Percentiles rank a stretch among this genome's conserved stretches.
Evolutionary conservation across 2,888 invertebrate genomes (phyloP).

Genomic region (Diarsia mendica): DNA sequence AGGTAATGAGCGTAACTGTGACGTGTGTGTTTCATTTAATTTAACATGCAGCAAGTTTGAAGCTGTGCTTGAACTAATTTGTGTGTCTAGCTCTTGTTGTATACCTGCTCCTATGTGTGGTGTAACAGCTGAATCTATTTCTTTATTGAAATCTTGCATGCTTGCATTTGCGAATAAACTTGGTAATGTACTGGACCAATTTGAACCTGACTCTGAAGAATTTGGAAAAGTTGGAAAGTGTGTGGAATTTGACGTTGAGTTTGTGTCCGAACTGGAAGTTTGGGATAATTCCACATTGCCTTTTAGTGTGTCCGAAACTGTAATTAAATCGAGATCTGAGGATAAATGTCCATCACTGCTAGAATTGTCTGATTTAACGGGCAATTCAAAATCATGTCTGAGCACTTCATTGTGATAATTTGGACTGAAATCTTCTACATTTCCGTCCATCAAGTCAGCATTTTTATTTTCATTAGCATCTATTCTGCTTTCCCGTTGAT

Average conservation of each 20-base stretch:
- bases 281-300: neutral
- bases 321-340: neutral
- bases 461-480: conserved; percentile 18
- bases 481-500: neutral
- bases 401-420: neutral
- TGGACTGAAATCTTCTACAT: neutral
- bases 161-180: neutral
- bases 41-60: conserved; percentile 7
- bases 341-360: neutral
- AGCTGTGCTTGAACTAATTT: conserved; percentile 6
- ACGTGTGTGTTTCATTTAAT: neutral
- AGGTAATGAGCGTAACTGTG: conserved; percentile 12
- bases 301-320: neutral
- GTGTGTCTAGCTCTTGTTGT: neutral
- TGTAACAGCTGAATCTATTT: neutral
- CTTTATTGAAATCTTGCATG: neutral
- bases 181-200: neutral
- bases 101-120: neutral
- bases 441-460: neutral
- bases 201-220: conserved; percentile 4
- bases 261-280: neutral
- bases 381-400: neutral
- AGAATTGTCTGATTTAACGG: neutral
- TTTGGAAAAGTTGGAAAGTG: neutral
- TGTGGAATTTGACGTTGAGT: conserved; percentile 11